Evolutionary conservation across 2,888 invertebrate genomes (phyloP).

Genomic region (Erebia aethiops): DNA sequence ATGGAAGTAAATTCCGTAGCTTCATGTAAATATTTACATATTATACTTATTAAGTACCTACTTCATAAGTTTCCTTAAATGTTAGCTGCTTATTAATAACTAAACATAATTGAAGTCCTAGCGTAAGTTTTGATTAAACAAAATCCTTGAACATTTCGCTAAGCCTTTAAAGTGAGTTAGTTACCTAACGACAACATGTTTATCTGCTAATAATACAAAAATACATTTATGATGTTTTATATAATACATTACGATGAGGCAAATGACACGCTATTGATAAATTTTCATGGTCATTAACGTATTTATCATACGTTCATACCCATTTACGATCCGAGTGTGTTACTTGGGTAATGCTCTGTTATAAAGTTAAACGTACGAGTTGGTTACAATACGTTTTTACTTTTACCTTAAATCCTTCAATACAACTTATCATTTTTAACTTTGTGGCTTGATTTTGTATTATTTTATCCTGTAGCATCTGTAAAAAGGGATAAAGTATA

Average conservation of each 20-base stretch:
- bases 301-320: neutral
- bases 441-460: no score
- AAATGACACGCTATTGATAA: constrained; percentile 10
- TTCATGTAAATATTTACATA: no score
- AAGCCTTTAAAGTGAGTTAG: neutral
- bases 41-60: no score
- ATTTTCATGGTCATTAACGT: constrained; percentile 7
- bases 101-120: neutral
- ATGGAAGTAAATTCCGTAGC: no score
- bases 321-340: no score
- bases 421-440: no score
- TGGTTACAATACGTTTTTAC: no score
- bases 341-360: no score
- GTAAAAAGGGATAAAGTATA: no score
- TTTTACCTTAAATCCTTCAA: no score
- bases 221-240: neutral
- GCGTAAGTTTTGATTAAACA: neutral
- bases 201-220: constrained; percentile 1
- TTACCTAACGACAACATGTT: neutral
- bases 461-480: no score
- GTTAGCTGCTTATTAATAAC: neutral
- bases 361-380: no score
- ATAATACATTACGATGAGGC: neutral
- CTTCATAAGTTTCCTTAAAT: neutral
- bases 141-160: neutral